Evolutionary conservation across 2,113 vertebrate genomes (phyloP).

Genomic region (Sinocyclocheilus rhinocerous): DNA sequence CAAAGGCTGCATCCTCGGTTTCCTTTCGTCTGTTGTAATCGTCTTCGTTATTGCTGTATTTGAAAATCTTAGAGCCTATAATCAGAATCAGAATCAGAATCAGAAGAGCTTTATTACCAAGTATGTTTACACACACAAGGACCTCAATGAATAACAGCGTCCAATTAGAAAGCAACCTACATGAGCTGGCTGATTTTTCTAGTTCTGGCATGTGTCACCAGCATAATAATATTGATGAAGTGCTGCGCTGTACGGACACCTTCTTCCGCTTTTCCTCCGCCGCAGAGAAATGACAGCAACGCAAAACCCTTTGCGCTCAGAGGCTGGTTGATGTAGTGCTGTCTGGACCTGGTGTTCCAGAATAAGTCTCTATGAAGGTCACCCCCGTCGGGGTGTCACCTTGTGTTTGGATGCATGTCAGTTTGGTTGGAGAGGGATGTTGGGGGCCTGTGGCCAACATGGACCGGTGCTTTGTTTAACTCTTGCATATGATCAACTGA

Average conservation of each 20-base stretch:
- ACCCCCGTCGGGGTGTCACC: slow-evolving; percentile 17
- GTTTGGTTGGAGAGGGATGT: slow-evolving; percentile 32
- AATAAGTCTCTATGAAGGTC: slow-evolving; percentile 38
- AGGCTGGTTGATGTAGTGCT: slow-evolving; percentile 1
- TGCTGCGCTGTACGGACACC: background rate
- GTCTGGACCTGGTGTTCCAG: background rate
- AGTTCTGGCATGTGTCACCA: slow-evolving; percentile 6
- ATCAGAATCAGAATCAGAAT: too few species aligned
- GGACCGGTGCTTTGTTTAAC: background rate
- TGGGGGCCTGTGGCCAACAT: background rate
- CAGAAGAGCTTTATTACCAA: too few species aligned
- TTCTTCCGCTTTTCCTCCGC: background rate
- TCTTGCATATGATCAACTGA: background rate
- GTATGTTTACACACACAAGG: too few species aligned
- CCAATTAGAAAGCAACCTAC: slow-evolving; percentile 22
- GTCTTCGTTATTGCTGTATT: background rate
- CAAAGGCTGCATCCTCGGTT: background rate
- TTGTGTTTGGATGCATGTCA: slow-evolving; percentile 27
- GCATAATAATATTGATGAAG: slow-evolving; percentile 12
- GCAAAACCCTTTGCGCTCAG: background rate
- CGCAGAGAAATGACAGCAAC: background rate
- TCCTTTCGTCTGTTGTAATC: background rate
- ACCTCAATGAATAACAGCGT: background rate
- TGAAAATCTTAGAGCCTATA: background rate
- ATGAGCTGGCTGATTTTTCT: slow-evolving; percentile 12